Percentiles rank a stretch among this genome's conserved stretches.
phyloP scores from a whole-genome alignment of 1,140 invertebrate genomes.

The Sinella curviseta region DNA sequence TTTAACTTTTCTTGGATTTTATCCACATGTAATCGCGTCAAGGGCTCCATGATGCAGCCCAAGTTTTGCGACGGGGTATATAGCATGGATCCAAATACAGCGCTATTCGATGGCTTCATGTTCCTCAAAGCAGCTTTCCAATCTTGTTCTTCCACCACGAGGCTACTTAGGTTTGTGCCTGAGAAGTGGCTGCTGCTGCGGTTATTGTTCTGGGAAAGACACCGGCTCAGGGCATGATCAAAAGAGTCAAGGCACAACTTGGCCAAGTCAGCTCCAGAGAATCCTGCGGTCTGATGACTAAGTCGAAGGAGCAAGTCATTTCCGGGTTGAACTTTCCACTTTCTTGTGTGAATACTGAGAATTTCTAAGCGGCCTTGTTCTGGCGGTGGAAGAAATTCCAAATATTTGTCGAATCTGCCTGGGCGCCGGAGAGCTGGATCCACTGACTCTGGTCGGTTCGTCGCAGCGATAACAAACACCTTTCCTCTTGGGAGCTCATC shows the following conservation, averaged over 20 bases:
- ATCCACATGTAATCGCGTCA: background rate
- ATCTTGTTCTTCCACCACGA: background rate
- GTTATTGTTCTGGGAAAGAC: background rate
- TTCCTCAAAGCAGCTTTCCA: background rate
- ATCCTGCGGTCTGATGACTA: background rate
- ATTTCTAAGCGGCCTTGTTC: background rate
- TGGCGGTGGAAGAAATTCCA: background rate
- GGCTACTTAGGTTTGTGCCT: background rate
- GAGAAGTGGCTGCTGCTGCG: too few relatives aligned
- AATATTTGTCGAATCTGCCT: conserved; percentile 53
- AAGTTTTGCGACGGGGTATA: background rate
- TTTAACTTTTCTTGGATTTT: background rate
- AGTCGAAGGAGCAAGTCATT: background rate
- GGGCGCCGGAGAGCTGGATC: conserved; percentile 55
- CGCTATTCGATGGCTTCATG: background rate
- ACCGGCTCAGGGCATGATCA: background rate
- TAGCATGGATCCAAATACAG: background rate
- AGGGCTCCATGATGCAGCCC: background rate
- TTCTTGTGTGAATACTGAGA: background rate
- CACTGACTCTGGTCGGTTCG: conserved; percentile 54
- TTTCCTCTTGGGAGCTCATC: conserved; percentile 50
- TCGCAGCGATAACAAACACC: conserved; percentile 51
- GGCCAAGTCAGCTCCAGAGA: conserved; percentile 1
- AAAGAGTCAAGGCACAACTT: background rate
- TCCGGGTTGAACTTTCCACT: background rate